A percentile compares a stretch with the other conserved stretches of the same genome.
phyloP scores from a whole-genome alignment of 2,888 invertebrate genomes.

The Morpho helenor region DNA sequence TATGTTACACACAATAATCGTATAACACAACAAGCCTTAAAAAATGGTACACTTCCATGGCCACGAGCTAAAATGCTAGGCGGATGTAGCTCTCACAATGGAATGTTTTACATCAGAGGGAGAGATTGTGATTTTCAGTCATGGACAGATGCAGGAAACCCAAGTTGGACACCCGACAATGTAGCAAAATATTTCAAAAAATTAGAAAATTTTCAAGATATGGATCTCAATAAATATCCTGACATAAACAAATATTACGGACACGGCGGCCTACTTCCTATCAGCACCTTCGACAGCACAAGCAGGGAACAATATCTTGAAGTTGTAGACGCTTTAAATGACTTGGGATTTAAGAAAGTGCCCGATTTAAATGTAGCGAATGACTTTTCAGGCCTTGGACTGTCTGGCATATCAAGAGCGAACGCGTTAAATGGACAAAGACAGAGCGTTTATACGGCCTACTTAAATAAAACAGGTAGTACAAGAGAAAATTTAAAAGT shows the following conservation, averaged over 20 bases:
- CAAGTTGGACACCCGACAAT: conserved; percentile 73
- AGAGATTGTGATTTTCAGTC: conserved; percentile 64
- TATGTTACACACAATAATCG: conserved; percentile 89
- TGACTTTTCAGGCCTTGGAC: conserved; percentile 48
- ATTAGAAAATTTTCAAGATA: conserved; percentile 66
- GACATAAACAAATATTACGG: conserved; percentile 47
- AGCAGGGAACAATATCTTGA: conserved; percentile 41
- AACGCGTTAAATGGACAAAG: conserved; percentile 67
- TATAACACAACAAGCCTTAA: conserved; percentile 82
- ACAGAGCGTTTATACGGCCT: conserved; percentile 67
- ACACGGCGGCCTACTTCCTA: conserved; percentile 58
- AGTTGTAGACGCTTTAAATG: conserved; percentile 53
- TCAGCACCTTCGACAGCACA: conserved; percentile 65
- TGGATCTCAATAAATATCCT: conserved; percentile 32
- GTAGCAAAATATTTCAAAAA: conserved; percentile 71
- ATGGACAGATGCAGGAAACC: conserved; percentile 75
- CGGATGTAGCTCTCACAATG: conserved; percentile 77
- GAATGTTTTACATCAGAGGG: conserved; percentile 77
- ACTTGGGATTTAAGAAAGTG: conserved; percentile 57
- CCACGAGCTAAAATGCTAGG: conserved; percentile 82
- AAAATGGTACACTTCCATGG: conserved; percentile 56
- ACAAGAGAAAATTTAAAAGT: conserved; percentile 51
- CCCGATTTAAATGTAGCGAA: conserved; percentile 55
- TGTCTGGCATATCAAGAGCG: conserved; percentile 59
- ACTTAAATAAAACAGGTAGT: conserved; percentile 42